Evolutionary conservation across 2,113 vertebrate species (phyloP).

Genomic region (Phrynosoma platyrhinos): DNA sequence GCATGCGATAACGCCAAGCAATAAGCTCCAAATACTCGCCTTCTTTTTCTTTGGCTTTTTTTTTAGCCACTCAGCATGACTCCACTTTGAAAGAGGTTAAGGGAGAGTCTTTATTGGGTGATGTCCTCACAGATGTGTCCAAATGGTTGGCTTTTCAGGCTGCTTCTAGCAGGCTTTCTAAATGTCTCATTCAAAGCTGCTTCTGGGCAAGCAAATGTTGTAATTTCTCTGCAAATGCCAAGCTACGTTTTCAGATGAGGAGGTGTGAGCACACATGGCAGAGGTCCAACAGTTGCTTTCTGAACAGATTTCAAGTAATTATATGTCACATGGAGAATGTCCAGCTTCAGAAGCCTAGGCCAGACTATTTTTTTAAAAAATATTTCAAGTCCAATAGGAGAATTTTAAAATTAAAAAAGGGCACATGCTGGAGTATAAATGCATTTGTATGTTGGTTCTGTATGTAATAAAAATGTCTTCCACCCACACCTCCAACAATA

Average conservation of each 20-base stretch:
- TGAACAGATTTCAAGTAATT: conserved; percentile 12
- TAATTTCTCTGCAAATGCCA: background rate
- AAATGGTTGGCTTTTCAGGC: background rate
- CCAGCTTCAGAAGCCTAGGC: background rate
- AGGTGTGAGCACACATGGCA: background rate
- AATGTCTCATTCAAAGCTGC: background rate
- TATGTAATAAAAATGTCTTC: too few species aligned
- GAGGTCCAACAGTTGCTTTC: background rate
- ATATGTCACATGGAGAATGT: background rate
- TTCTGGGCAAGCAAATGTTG: background rate
- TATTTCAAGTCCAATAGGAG: too few species aligned
- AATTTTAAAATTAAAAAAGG: too few species aligned
- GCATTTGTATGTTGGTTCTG: too few species aligned
- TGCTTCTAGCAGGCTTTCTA: background rate
- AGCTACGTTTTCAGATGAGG: background rate
- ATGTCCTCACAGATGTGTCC: background rate
- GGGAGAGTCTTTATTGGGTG: too few species aligned
- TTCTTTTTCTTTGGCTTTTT: background rate
- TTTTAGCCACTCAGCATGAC: too few species aligned
- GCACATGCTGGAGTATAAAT: too few species aligned
- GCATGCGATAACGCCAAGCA: too few species aligned
- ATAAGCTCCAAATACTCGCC: background rate
- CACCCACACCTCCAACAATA: too few species aligned
- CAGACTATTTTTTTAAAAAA: background rate
- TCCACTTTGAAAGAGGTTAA: too few species aligned